Evolutionary conservation across 2,888 invertebrate species (phyloP).

Genomic region (Melinaea menophilus): DNA sequence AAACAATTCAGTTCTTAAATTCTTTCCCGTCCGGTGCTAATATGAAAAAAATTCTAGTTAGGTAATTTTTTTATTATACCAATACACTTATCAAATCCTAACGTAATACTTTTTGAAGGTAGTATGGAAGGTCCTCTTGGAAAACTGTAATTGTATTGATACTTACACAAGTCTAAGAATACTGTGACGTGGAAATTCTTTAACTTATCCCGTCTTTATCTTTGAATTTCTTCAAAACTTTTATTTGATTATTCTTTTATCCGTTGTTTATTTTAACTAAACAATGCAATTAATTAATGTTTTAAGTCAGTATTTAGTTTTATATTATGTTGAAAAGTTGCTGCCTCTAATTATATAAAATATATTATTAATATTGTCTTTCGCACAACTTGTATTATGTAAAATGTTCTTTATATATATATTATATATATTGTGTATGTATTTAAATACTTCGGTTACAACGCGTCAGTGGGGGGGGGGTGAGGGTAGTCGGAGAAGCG

Average conservation of each 20-base stretch:
- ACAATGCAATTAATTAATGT: no score
- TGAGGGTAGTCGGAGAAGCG: constrained; percentile 46
- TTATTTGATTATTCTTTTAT: no score
- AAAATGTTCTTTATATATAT: not conserved
- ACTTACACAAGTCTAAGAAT: no score
- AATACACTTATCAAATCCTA: not conserved
- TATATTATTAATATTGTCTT: not conserved
- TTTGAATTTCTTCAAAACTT: no score
- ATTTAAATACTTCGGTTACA: not conserved
- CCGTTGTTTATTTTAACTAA: no score
- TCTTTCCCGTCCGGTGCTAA: not conserved
- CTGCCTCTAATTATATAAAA: not conserved
- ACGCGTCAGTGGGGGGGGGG: not conserved
- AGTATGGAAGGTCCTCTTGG: no score
- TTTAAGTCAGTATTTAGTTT: no score
- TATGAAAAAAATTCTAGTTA: not conserved
- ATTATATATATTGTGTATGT: not conserved
- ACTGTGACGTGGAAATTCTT: no score
- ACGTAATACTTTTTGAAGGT: no score
- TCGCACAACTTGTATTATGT: not conserved
- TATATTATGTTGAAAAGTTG: not conserved
- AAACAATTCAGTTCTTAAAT: not conserved
- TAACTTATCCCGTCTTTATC: no score
- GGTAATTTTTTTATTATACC: not conserved
- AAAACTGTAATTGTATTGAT: no score